Base-by-base conservation (phyloP, 2,113 vertebrate species). In the Gorsachius goisagi region DNA sequence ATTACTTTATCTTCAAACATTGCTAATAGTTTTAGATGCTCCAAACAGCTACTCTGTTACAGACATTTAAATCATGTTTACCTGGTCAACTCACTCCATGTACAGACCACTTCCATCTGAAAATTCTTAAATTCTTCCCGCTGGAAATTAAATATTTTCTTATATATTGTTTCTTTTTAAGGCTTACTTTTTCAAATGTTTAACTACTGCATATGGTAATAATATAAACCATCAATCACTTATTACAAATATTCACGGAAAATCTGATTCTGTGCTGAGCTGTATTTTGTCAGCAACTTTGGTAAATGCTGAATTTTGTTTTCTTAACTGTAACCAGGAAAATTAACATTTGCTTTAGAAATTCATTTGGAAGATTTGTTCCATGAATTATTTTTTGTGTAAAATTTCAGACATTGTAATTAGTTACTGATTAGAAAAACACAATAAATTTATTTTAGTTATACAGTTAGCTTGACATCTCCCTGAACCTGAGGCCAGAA, bases 91-190 rank as follows among this genome's bases (percentile, higher is more conserved):
- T 85, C 85, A 73, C 90, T 97, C 53, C 15, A 64, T 44, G 37
- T 74, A 80, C 11, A 93, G 58, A 83, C 23, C 15, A 64, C 74
- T 94, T 93, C 60, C 9, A 47, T 90, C 53, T 92, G 75, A 96
- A 97, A 97, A 94, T 76, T 96, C 64, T 88, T 85, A 92, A 94
- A 60, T 82, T 96, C 75, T 96, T 97, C 52, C 24, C 67, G 93
- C 9, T 85, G 82, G 82, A 97, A 96, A 95, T 89, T 27, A 95
- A 97, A 93, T 95, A 94, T 37, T 95, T 66, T 94, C 83, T 96
- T 95, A 16, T 91, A 53, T 91, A 72, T 92, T 95, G 49, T 96
- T 97, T 96, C 55, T 89, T 94, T 81, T 44, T 41, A 85, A 90
- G 27, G 18, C 91, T 85, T 93, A 21, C 27, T 92, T 97, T 95